A percentile compares a stretch with the other conserved stretches of the same genome.
These are phyloP conservation scores for Rhagologus leucostigma DNA, from an alignment of 2,113 vertebrate species.

Conservation along the genomic window DNA sequence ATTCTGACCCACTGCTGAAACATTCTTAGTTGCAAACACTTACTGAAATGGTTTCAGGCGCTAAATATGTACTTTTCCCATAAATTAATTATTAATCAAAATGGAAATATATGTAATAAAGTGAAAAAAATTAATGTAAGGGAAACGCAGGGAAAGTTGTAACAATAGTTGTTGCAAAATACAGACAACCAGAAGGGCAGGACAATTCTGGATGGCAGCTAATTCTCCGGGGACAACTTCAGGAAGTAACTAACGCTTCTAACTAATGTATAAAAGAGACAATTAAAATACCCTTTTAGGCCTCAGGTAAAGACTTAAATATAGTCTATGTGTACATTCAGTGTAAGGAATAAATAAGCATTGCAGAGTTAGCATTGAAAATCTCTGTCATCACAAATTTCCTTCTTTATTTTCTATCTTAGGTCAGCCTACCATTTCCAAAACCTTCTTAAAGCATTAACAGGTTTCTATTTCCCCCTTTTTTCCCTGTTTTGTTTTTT, in stretches of 20 bases:
- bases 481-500: rapidly evolving
- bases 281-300: not conserved
- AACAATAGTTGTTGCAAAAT: not conserved
- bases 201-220: not conserved
- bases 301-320: not conserved
- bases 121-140: not conserved
- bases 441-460: not conserved
- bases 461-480: not conserved
- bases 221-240: not conserved
- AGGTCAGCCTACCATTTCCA: not conserved
- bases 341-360: not conserved
- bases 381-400: not conserved
- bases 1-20: not conserved
- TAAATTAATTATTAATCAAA: not conserved
- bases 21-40: not conserved
- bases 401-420: not conserved
- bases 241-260: not conserved
- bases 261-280: not conserved
- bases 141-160: not conserved
- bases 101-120: not conserved
- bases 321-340: not conserved
- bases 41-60: not conserved
- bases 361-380: not conserved
- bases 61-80: not conserved
- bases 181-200: not conserved